phyloP scores from a whole-genome alignment of 2,113 vertebrate genomes.

The Malurus cyaneus region DNA sequence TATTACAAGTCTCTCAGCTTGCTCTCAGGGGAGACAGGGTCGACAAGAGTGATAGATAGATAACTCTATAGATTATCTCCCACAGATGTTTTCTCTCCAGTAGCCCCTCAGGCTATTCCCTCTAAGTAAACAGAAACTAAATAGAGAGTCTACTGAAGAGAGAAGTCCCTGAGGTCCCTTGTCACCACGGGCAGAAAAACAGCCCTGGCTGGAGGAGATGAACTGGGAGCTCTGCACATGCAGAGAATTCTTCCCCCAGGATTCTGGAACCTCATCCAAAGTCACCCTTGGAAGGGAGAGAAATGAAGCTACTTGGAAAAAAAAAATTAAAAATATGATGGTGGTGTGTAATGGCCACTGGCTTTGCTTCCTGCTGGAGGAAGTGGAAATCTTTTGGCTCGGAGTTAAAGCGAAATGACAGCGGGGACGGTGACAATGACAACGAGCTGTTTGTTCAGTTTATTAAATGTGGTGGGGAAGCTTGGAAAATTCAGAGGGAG shows the following conservation, averaged over 20 bases:
- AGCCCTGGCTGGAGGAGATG: background rate
- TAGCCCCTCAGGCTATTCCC: slow-evolving; percentile 77
- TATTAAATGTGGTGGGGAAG: background rate
- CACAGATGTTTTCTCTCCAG: slow-evolving; percentile 84
- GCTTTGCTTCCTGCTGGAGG: background rate
- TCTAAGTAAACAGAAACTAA: slow-evolving; percentile 86
- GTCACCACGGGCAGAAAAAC: slow-evolving; percentile 34
- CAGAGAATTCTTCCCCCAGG: background rate
- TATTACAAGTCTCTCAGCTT: slow-evolving; percentile 79
- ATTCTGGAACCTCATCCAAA: background rate
- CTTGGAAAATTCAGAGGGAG: background rate
- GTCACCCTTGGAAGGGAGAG: slow-evolving; percentile 11
- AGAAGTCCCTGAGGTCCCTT: slow-evolving; percentile 65
- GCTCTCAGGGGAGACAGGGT: slow-evolving; percentile 79
- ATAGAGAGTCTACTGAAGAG: slow-evolving; percentile 66
- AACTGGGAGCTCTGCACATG: background rate
- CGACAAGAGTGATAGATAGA: slow-evolving; percentile 82
- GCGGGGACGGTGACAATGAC: background rate
- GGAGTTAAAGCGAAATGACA: background rate
- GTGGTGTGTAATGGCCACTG: background rate
- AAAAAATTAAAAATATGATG: no score
- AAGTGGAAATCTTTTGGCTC: background rate
- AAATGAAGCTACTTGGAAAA: background rate
- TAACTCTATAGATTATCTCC: slow-evolving; percentile 85
- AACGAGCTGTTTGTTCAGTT: background rate